Conservation (phyloP, 2,113 vertebrate species). For the Polypterus bichir region DNA sequence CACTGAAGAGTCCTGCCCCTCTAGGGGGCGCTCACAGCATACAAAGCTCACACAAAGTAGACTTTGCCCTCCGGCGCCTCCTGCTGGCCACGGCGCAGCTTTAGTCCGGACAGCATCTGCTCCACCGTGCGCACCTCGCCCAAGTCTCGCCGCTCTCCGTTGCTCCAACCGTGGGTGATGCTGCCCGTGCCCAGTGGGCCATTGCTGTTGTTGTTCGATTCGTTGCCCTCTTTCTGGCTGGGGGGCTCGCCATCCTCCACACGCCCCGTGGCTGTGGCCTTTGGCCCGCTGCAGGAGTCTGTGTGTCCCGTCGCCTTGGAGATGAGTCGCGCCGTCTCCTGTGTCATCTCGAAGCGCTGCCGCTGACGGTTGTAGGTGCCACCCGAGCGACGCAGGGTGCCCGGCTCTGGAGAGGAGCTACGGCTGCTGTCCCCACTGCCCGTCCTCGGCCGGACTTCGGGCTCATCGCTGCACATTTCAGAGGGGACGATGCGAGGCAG, state of each 20-base stretch:
- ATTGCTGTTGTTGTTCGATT: conserved; percentile 18
- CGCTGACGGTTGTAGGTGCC: conserved; percentile 12
- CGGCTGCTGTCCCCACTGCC: conserved; percentile 32
- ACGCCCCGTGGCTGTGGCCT: conserved; percentile 34
- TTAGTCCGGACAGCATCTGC: conserved; percentile 46
- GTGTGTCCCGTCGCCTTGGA: conserved; percentile 23
- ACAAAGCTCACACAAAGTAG: conserved; percentile 34
- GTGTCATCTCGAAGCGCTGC: conserved; percentile 35
- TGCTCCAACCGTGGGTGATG: conserved; percentile 1
- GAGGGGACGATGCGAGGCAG: accelerated
- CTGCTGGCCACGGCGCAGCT: conserved; percentile 38
- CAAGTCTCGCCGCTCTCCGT: conserved; percentile 22
- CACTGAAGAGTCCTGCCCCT: too few species aligned
- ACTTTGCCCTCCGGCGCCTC: conserved; percentile 41
- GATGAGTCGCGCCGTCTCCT: conserved; percentile 37
- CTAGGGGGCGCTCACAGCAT: too few species aligned
- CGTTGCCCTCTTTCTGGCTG: conserved; percentile 8
- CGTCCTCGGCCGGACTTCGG: neutral
- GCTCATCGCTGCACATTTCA: accelerated
- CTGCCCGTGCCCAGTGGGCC: conserved; percentile 3
- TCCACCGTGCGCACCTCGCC: conserved; percentile 33
- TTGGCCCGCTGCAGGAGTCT: conserved; percentile 7
- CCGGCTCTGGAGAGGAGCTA: conserved; percentile 36
- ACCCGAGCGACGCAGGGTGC: conserved; percentile 7
- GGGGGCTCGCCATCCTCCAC: conserved; percentile 10